Evolutionary conservation across 2,797 vertebrate genomes (phyloP), one percentile per base, ranked within the genome.

Genomic region (Margarornis squamiger): DNA sequence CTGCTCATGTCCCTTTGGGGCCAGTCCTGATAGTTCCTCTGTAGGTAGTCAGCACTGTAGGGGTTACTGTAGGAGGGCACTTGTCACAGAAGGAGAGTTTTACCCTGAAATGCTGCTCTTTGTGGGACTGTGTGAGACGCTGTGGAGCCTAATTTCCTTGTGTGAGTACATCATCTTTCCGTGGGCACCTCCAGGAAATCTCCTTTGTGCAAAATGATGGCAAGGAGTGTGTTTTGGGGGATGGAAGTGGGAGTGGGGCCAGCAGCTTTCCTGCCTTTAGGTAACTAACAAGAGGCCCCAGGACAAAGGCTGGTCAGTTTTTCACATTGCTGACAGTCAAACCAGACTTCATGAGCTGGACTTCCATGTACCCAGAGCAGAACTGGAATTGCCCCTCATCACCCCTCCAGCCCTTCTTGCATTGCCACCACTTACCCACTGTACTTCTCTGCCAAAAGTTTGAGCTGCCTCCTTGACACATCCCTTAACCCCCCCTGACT

Each of bases 161-260:
- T 93, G 70, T 73, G 62, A 83, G 85, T 74, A 84, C 74, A 81
- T 93, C 88, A 82, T 82, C 86, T 85, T 86, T 93, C 72, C 39
- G 1, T 45, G 63, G 39, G 43, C 30, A 36, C 36, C 49, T 89
- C 75, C 46, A 71, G 86, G 68, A 76, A 68, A 49, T 49, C 43
- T 54, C 23, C 19, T 5, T 45, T 19, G 20, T 41, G 32, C 45
- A 65, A 23, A 39, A n/a, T 71, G 16, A 36, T 2, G 4, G 88
- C 12, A 57, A 65, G 32, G 52, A 78, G 16, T 9, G 11, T 1
- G 0, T 73, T 88, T 81, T 5, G 17, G 34, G 51, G 67, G 66
- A 14, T 46, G 34, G 43, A 55, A 45, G 45, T 15, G 26, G n/a
- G 32, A 70, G 22, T 8, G 46, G 46, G 58, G 32, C 54, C 46